A percentile compares a stretch with the other conserved stretches of the same genome.
Evolutionary conservation across 2,888 invertebrate genomes (phyloP).

Genomic region (Macrosoma leucophasiata): DNA sequence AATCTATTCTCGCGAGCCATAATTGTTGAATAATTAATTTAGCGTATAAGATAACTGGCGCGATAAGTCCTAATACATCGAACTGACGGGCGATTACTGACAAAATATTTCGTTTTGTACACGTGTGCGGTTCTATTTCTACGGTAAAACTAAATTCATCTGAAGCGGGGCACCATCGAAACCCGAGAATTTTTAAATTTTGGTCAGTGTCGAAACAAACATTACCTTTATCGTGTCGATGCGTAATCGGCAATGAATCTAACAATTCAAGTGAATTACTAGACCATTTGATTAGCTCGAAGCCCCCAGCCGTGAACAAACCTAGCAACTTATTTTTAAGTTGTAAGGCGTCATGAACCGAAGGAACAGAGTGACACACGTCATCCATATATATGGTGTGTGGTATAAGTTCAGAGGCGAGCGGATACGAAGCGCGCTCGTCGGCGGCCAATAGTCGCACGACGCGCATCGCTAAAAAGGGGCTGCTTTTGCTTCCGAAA

Average conservation of each 20-base stretch:
- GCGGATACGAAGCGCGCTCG: neutral
- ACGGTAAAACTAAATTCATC: constrained; percentile 7
- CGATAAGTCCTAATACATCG: constrained; percentile 8
- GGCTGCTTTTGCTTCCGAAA: no score
- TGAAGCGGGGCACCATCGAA: constrained; percentile 4
- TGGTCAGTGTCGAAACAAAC: no score
- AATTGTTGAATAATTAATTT: constrained; percentile 9
- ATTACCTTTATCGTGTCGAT: no score
- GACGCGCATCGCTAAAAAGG: no score
- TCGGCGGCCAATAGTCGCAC: no score
- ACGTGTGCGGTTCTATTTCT: no score
- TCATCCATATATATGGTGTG: no score
- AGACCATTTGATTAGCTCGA: constrained; percentile 12
- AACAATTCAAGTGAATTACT: no score
- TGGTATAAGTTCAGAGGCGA: neutral
- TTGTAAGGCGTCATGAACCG: constrained; percentile 1
- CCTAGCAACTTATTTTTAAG: constrained; percentile 1
- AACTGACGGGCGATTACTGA: constrained; percentile 8
- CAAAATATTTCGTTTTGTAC: constrained; percentile 7
- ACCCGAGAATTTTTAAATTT: constrained; percentile 7
- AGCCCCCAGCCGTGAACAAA: constrained; percentile 4
- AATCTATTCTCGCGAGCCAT: constrained; percentile 6
- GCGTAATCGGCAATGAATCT: neutral
- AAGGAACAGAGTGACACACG: constrained; percentile 1
- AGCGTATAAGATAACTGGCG: no score